These are phyloP conservation scores for Psilopsiagon aurifrons DNA, from an alignment of 2,113 vertebrate genomes.

Conservation along the genomic window DNA sequence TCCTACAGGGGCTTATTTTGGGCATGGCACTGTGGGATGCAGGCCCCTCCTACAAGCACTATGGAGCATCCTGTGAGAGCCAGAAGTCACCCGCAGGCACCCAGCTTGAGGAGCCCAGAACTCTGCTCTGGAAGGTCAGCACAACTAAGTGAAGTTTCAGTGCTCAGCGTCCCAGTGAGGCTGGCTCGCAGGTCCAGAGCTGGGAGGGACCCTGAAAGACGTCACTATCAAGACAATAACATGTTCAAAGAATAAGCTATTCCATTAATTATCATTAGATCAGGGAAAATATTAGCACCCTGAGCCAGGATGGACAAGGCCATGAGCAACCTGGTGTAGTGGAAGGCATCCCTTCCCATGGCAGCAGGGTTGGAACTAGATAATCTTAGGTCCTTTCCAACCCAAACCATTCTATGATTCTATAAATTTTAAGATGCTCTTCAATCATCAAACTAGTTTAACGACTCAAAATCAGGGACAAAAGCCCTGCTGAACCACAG, in stretches of 20 bases:
- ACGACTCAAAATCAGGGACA: not conserved
- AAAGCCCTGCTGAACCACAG: not conserved
- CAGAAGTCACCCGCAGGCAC: accelerated
- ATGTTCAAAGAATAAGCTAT: not conserved
- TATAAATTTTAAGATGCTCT: not conserved
- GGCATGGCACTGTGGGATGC: accelerated
- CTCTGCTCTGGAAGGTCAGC: not conserved
- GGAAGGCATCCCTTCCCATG: not conserved
- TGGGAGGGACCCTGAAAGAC: not conserved
- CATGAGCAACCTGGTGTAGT: not conserved
- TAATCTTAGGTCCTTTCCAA: not conserved
- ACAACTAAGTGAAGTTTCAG: accelerated
- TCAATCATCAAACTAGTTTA: not conserved
- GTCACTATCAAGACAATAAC: not conserved
- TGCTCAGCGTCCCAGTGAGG: accelerated
- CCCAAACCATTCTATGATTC: not conserved
- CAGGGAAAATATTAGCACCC: not conserved
- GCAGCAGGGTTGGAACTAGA: not conserved
- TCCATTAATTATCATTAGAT: not conserved
- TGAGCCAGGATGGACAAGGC: not conserved
- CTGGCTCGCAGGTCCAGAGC: not conserved
- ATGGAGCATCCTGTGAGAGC: not conserved
- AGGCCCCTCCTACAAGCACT: not conserved
- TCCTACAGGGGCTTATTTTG: not conserved
- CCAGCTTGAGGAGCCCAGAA: not conserved